A percentile compares a stretch with the other conserved stretches of the same genome.
Evolutionary conservation across 2,888 invertebrate genomes (phyloP).

Genomic region (Polymixis lichenea): DNA sequence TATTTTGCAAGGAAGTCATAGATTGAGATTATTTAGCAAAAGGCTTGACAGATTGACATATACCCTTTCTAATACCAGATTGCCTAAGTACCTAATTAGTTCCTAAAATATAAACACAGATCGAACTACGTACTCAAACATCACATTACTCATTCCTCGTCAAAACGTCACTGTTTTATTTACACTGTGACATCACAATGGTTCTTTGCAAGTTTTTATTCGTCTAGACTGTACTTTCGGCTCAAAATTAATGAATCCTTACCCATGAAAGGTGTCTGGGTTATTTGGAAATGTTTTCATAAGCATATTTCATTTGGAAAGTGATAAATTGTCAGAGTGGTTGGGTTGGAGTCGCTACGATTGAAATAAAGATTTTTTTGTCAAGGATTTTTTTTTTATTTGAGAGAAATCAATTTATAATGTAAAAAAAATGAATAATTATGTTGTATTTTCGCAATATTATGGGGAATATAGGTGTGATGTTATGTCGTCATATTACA

Average conservation of each 20-base stretch:
- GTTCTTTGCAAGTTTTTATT: constrained; percentile 59
- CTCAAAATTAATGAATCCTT: constrained; percentile 62
- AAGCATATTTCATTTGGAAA: constrained; percentile 58
- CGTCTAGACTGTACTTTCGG: constrained; percentile 66
- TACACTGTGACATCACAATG: constrained; percentile 44
- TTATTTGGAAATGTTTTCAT: constrained; percentile 59
- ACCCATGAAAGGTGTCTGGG: constrained; percentile 58
- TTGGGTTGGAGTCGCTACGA: background rate
- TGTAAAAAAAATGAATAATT: background rate
- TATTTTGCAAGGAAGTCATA: no score
- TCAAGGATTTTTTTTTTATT: background rate
- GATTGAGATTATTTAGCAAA: background rate
- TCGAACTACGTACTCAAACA: constrained; percentile 1
- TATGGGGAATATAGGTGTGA: no score
- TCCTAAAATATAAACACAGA: background rate
- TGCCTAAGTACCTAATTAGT: background rate
- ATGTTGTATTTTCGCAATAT: background rate
- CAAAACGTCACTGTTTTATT: constrained; percentile 35
- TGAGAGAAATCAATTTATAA: background rate
- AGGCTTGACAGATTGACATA: background rate
- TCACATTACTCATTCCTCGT: constrained; percentile 48
- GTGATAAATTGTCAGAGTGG: constrained; percentile 48
- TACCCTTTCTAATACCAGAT: background rate
- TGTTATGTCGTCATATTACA: background rate
- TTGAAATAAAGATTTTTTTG: constrained; percentile 9